phyloP scores from a whole-genome alignment of 1,140 invertebrate species.

The Pantala flavescens region DNA sequence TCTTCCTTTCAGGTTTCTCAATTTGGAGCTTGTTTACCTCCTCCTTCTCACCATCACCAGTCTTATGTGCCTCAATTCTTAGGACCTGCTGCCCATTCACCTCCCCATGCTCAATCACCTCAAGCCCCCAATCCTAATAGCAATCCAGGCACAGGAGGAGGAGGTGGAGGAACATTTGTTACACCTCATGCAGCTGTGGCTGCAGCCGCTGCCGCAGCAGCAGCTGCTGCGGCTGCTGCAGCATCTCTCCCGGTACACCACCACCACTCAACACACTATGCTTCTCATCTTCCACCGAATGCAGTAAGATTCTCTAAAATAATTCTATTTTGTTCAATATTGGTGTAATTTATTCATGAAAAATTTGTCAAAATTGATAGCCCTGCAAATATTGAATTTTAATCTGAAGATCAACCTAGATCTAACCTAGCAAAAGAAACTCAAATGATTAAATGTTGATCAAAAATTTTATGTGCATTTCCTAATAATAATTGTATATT shows the following conservation, averaged over 20 bases:
- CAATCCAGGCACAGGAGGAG: background rate
- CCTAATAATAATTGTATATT: no score
- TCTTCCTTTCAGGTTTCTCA: background rate
- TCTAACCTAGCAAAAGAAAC: no score
- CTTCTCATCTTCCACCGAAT: background rate
- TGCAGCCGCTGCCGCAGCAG: background rate
- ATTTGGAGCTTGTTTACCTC: background rate
- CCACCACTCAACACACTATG: conserved; percentile 20
- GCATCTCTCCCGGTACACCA: conserved; percentile 21
- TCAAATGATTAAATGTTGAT: no score
- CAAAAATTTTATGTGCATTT: no score
- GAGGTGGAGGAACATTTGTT: background rate
- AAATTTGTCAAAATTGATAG: no score
- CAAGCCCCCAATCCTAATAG: background rate
- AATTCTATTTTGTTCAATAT: no score
- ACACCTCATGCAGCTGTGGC: background rate
- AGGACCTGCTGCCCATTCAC: background rate
- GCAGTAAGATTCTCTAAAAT: background rate
- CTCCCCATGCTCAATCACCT: background rate
- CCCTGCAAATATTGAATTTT: no score
- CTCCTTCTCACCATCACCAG: background rate
- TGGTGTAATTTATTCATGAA: no score
- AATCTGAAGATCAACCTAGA: no score
- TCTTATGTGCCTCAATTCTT: conserved; percentile 6
- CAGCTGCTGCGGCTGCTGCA: background rate